These are phyloP conservation scores for Capromys pilorides DNA, from an alignment of 2,797 vertebrate species.

Conservation along the genomic window DNA sequence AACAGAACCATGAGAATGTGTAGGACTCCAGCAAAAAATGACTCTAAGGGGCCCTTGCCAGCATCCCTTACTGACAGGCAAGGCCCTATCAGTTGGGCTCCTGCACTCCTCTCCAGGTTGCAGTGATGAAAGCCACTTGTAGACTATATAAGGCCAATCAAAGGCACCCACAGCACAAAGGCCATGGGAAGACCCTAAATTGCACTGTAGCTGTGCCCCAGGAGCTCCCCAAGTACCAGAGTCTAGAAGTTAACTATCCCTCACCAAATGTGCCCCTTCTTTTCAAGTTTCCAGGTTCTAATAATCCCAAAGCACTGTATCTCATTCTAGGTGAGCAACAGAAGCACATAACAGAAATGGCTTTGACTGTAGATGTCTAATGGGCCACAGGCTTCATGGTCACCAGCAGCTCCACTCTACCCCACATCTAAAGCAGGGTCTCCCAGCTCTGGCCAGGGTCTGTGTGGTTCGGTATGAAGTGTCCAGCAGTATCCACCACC, in stretches of 20 bases:
- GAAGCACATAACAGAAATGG: not conserved
- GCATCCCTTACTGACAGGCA: not conserved
- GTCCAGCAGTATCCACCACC: not conserved
- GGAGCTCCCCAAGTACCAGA: not conserved
- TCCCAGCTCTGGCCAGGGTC: not conserved
- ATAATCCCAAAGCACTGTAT: not conserved
- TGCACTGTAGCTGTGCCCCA: not conserved
- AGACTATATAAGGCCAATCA: not conserved
- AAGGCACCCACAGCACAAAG: fast-evolving
- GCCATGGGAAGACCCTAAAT: not conserved
- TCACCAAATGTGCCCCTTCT: not conserved
- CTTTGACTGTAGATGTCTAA: not conserved
- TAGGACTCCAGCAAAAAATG: not conserved
- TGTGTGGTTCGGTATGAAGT: not conserved
- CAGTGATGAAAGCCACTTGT: not conserved
- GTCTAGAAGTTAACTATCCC: not conserved
- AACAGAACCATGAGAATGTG: not conserved
- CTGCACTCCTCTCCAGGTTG: not conserved
- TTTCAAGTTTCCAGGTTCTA: not conserved
- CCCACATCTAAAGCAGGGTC: not conserved
- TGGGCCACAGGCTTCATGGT: not conserved
- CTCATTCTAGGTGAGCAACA: not conserved
- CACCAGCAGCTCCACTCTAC: not conserved
- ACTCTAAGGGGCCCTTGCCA: not conserved
- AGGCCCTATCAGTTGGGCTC: not conserved